Conservation (phyloP, 1,140 invertebrate genomes). For the Thaumatotibia leucotreta region DNA sequence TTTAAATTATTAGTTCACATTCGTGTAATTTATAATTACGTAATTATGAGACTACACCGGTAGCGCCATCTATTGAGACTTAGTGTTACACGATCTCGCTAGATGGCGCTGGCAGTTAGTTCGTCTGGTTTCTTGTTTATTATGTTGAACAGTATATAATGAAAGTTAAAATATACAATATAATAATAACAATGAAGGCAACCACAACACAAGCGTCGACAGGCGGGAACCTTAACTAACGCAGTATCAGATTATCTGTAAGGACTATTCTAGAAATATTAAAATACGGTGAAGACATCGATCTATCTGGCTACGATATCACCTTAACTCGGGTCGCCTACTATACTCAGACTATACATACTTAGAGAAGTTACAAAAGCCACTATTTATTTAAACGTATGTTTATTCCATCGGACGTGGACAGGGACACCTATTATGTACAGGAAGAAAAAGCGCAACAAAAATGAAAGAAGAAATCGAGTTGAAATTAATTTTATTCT, state of each 20-base stretch:
- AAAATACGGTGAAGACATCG: slow-evolving; percentile 69
- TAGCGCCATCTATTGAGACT: background rate
- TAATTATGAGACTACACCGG: background rate
- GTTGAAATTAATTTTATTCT: slow-evolving; percentile 58
- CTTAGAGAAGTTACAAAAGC: slow-evolving; percentile 43
- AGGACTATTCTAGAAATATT: slow-evolving; percentile 56
- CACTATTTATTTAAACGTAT: slow-evolving; percentile 28
- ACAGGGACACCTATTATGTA: slow-evolving; percentile 51
- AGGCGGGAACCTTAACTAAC: background rate
- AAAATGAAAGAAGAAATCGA: slow-evolving; percentile 67
- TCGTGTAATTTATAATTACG: no score
- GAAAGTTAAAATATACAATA: no score
- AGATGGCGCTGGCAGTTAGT: background rate
- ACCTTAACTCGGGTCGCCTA: slow-evolving; percentile 42
- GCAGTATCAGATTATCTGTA: slow-evolving; percentile 17
- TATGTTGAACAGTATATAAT: no score
- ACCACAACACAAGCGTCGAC: background rate
- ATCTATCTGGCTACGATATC: slow-evolving; percentile 59
- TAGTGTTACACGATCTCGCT: background rate
- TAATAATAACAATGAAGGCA: background rate
- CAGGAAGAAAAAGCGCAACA: slow-evolving; percentile 46
- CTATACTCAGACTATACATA: slow-evolving; percentile 46
- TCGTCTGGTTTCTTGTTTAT: no score
- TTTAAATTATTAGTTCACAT: no score
- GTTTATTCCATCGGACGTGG: background rate